phyloP scores from a whole-genome alignment of 2,888 invertebrate genomes.

The Fragum sueziense region DNA sequence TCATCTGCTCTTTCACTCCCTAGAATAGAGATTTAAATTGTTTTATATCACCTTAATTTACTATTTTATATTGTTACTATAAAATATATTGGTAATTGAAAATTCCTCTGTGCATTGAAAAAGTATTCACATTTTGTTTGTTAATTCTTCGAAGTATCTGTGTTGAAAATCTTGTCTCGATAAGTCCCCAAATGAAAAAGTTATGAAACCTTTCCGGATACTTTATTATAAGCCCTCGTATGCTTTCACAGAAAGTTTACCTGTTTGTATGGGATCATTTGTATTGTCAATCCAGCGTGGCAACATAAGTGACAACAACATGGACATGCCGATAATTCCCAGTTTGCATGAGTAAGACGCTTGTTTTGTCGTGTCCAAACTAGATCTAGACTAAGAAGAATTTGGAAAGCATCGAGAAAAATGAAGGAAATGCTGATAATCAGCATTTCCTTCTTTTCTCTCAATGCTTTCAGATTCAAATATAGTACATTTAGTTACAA shows the following conservation, averaged over 20 bases:
- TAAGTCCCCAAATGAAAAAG: no score
- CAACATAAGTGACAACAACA: constrained; percentile 89
- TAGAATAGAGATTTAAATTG: constrained; percentile 12
- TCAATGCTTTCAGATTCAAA: background rate
- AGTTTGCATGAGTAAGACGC: constrained; percentile 91
- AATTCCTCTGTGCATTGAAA: background rate
- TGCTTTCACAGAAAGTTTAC: background rate
- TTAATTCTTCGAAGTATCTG: background rate
- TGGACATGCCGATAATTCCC: constrained; percentile 92
- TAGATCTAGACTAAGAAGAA: background rate
- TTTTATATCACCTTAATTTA: background rate
- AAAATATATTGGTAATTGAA: background rate
- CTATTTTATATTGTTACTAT: background rate
- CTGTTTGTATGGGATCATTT: constrained; percentile 1
- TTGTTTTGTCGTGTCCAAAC: no score
- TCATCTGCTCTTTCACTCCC: constrained; percentile 42
- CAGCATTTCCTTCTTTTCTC: background rate
- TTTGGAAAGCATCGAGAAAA: background rate
- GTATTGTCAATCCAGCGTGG: constrained; percentile 39
- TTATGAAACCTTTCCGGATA: background rate
- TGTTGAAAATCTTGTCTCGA: no score
- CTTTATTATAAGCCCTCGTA: background rate
- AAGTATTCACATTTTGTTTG: no score
- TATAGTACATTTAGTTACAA: no score
- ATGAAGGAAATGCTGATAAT: background rate